Base-by-base conservation (phyloP, 1,140 invertebrate species). In the Centruroides vittatus region DNA sequence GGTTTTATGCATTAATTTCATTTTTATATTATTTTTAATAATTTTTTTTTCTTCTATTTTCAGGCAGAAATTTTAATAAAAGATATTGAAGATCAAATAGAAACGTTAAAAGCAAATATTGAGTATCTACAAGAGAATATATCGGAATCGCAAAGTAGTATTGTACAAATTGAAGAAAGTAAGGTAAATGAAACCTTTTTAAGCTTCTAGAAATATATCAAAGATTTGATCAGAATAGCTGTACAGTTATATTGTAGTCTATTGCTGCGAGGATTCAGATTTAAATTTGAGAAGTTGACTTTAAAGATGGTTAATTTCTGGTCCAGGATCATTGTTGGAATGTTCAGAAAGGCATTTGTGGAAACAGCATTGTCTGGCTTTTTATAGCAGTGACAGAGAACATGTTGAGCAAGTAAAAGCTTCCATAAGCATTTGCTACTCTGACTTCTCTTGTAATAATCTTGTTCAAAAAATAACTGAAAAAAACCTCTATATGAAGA, bases 111-210 rank as follows among this genome's bases (percentile, higher is more conserved):
- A 67, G 84, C 85, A 55, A 91, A 93, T 70, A 83, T 93, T 47
- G 83, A 84, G 61, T 93, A 93, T 72, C 76, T 94, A 48, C 85
- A 80, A 63, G 86, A 92, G 61, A 90, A 87, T 68, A 93, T 97
- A 62, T 80, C 81, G 35, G 92, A 95, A 68, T 87, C 89, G 66
- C 93, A 98, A 74, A 81, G 85, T 48, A 85, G 86, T 60, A 90
- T 93, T 69, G 83, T 92, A 70, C 84, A 89, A 72, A 82, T 91
- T 70, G 88, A 88, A 72, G 85, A 86, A 67, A 74, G 76, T 7
- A 85, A 84, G 51, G 61, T 62, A 47, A 54, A 48, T 58, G 10
- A 13, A 54, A 4, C 1, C 7, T 23, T 13, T 53, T 53, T 12
- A 23, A 13, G 34, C 23, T 23, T 23, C 23, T 53, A 53, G 1